Base-by-base conservation (phyloP, 2,888 invertebrate species). In the Drosophila seclusa region DNA sequence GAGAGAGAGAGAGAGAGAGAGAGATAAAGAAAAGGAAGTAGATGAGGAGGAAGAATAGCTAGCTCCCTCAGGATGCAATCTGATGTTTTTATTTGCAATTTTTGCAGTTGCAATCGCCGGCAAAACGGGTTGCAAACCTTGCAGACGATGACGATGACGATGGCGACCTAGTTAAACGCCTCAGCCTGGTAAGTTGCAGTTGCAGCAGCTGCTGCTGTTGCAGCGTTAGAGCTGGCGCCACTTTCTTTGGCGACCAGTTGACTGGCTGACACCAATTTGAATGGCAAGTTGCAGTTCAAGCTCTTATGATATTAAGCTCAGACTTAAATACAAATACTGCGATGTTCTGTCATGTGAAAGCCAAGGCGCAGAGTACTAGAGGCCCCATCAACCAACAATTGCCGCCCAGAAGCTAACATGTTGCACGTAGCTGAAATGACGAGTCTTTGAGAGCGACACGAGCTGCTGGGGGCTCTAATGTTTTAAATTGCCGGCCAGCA, bases 161-260 rank as follows among this genome's bases (percentile, higher is more conserved):
- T 61, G 76, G 66, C 82, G 85, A 86, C 85, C 85, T 73, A 86
- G 85, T 89, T 86, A 72, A 50, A 52, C 54, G 80, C 61, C 68
- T 57, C 50, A 55, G 50, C 11, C 63, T 42, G 68, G 34, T 24
- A 16, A 45, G 45, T 45, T 38, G 52, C 73, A 55, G 57, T 18
- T 50, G 79, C 27, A 52, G 68, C 50, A 32, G 58, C 48, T 54
- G 57, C 61, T 62, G 65, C 36, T 49, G 58, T 49, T 59, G 45
- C 45, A 32, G 70, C 64, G 66, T 65, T 67, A 50, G 54, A 53
- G 64, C 64, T 88, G 84, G 87, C 84, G 88, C 89, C 84, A 86
- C 89, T 88, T 84, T 85, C 89, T 89, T 87, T 82, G 85, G 89
- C 87, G 85, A 84, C 89, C 89, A 84, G 85, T 84, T 86, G 86